Base-by-base conservation (phyloP, 2,113 vertebrate species). In the Gallinago jamesoni region DNA sequence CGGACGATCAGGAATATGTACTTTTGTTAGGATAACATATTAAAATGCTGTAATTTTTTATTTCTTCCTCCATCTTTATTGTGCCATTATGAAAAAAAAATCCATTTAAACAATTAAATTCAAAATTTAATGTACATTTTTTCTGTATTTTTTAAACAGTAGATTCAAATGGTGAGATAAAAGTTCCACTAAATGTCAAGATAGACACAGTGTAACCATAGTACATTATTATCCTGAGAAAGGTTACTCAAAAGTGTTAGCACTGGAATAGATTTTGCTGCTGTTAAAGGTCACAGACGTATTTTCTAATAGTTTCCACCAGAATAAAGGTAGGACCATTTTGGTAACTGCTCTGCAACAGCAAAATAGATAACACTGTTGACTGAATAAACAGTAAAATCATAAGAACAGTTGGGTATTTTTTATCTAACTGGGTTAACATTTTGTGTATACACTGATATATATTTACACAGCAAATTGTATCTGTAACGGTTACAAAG, bases 401-500 rank as follows among this genome's bases (percentile, higher is more conserved):
- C 30, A 17, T 28, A 80, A 62, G 76, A 84, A 56, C 37, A 66
- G 45, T 9, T 53, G 56, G 64, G 67, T 39, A 17, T 74, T 96
- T 95, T 86, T 94, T 84, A 73, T 90, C 89, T 74, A 69, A 62
- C 30, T 59, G 14, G 25, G 83, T 75, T 94, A 95, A 87, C 60
- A 84, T 94, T 78, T 94, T 77, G 59, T 80, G 43, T 89, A 70
- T 53, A 69, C 47, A 52, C 28, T 57, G 60, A 60, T 95, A 96
- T 31, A 45, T 83, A 83, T 94, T 97, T 96, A 94, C 87, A 93
- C 74, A 90, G 67, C 70, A 91, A 95, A 94, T 95, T 77, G 55
- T 48, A 94, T 78, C 78, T 87, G 53, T 75, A 96, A 95, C 55
- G 13, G 81, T 81, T 96, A 93, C 84, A 92, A 91, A 91, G 70